Conservation (phyloP, 1,140 invertebrate genomes). For the Drosophila nigrodunni region DNA sequence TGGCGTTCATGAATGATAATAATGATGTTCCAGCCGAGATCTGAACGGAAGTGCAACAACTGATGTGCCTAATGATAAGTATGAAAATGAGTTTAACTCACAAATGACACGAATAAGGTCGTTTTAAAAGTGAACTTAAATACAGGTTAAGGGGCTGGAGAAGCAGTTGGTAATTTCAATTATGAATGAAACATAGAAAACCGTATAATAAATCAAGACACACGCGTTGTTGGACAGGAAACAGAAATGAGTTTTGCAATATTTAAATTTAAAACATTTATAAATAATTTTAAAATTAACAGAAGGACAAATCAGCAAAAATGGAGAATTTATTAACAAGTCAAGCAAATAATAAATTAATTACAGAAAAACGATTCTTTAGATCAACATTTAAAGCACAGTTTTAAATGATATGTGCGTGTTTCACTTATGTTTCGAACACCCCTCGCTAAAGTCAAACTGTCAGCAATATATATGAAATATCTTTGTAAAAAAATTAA, state of each 20-base stretch:
- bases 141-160: slow-evolving; percentile 25
- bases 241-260: slow-evolving; percentile 50
- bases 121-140: slow-evolving; percentile 12
- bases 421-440: slow-evolving; percentile 10
- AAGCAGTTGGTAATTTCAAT: slow-evolving; percentile 49
- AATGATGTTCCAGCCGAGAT: slow-evolving; percentile 31
- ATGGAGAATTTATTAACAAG: too few relatives aligned
- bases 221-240: slow-evolving; percentile 54
- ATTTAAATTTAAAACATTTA: background rate
- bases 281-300: too few relatives aligned
- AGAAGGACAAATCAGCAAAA: too few relatives aligned
- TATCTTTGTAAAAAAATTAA: slow-evolving; percentile 52
- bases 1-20: slow-evolving; percentile 45
- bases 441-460: slow-evolving; percentile 16
- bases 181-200: slow-evolving; percentile 64
- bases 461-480: slow-evolving; percentile 3
- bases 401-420: background rate
- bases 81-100: slow-evolving; percentile 67
- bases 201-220: slow-evolving; percentile 52
- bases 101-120: slow-evolving; percentile 60
- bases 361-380: too few relatives aligned
- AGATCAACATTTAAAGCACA: too few relatives aligned
- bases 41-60: slow-evolving; percentile 45
- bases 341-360: too few relatives aligned
- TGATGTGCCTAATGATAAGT: slow-evolving; percentile 70